A percentile compares a stretch with the other conserved stretches of the same genome.
Evolutionary conservation across 1,140 invertebrate species (phyloP).

Genomic region (Dendroctonus ponderosae): DNA sequence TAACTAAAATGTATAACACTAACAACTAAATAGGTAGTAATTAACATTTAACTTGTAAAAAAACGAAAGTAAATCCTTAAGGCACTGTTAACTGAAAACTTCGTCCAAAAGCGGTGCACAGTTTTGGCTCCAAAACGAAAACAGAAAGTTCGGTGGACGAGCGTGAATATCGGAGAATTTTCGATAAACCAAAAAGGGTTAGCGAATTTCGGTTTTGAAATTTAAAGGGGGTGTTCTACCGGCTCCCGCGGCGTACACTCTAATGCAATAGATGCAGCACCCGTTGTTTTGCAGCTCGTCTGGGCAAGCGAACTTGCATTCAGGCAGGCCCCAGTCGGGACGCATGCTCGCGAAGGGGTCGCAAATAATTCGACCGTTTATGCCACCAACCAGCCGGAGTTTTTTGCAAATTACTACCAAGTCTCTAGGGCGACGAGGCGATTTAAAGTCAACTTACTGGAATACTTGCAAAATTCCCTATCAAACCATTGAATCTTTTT

Average conservation of each 20-base stretch:
- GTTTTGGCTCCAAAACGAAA: constrained; percentile 27
- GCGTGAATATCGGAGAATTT: constrained; percentile 24
- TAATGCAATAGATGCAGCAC: constrained; percentile 48
- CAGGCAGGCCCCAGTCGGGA: constrained; percentile 40
- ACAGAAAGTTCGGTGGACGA: constrained; percentile 27
- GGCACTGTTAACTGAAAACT: constrained; percentile 22
- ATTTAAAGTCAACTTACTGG: too few relatives aligned
- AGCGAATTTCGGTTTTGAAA: constrained; percentile 40
- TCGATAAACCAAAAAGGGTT: constrained; percentile 36
- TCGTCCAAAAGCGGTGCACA: constrained; percentile 26
- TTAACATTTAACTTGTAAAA: constrained; percentile 35
- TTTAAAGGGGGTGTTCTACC: constrained; percentile 48
- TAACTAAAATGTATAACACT: constrained; percentile 43
- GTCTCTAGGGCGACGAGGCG: too few relatives aligned
- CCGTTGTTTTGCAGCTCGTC: constrained; percentile 47
- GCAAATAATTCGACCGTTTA: constrained; percentile 15
- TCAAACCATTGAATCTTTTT: too few relatives aligned
- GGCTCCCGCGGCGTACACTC: constrained; percentile 46
- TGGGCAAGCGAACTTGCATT: constrained; percentile 45
- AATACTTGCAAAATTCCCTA: too few relatives aligned
- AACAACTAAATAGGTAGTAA: constrained; percentile 36
- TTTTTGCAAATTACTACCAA: constrained; percentile 2
- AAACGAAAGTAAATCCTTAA: constrained; percentile 34
- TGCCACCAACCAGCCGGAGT: constrained; percentile 1
- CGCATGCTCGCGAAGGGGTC: constrained; percentile 37